These are phyloP conservation scores for Caenorhabditis virilis DNA, from an alignment of 2,888 invertebrate species.

Conservation along the genomic window DNA sequence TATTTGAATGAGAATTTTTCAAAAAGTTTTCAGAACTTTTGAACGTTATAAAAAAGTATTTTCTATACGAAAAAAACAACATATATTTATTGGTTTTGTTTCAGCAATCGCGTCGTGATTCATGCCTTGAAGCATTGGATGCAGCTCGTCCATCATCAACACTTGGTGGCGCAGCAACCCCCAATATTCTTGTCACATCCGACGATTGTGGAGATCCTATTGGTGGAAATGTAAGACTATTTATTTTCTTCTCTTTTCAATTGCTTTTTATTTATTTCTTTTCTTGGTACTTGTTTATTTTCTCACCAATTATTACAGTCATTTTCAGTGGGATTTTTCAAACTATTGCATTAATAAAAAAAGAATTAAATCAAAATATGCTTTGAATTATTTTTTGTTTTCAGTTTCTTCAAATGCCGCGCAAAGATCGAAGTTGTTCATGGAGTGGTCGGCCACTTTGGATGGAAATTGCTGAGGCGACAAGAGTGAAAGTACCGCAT, in stretches of 20 bases:
- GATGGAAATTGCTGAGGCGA: slow-evolving; percentile 78
- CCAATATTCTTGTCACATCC: slow-evolving; percentile 66
- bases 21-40: background rate
- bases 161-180: slow-evolving; percentile 45
- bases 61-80: background rate
- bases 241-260: background rate
- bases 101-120: slow-evolving; percentile 48
- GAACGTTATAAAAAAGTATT: background rate
- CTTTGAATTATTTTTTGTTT: no score
- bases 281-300: background rate
- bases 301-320: background rate
- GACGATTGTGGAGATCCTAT: slow-evolving; percentile 67
- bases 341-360: no score
- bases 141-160: slow-evolving; percentile 46
- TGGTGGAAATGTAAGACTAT: slow-evolving; percentile 62
- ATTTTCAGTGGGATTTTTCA: no score
- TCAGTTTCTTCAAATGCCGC: slow-evolving; percentile 67
- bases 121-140: slow-evolving; percentile 47
- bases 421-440: slow-evolving; percentile 68
- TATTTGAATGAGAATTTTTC: background rate
- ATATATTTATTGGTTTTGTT: slow-evolving; percentile 12
- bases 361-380: no score
- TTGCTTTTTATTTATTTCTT: background rate
- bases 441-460: slow-evolving; percentile 76
- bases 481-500: slow-evolving; percentile 80